Percentiles rank a stretch among this genome's conserved stretches.
Evolutionary conservation across 2,113 vertebrate genomes (phyloP).

Genomic region (Meriones unguiculatus): DNA sequence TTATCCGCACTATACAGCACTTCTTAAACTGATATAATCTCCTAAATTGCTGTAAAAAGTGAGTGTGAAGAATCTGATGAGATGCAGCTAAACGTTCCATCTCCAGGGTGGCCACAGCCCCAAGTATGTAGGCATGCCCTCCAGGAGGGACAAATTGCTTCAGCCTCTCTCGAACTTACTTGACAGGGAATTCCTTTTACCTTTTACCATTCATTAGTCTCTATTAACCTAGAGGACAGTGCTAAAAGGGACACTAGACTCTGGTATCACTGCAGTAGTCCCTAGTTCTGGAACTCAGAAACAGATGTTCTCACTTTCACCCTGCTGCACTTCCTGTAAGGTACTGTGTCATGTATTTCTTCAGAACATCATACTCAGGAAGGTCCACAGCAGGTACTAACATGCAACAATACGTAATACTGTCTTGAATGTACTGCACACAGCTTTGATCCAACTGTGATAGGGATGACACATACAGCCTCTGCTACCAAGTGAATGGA

Average conservation of each 20-base stretch:
- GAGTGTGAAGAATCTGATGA: background rate
- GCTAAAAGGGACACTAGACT: background rate
- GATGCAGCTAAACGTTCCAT: background rate
- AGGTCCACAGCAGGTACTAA: background rate
- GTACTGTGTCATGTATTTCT: background rate
- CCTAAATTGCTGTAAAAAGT: background rate
- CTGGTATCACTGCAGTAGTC: background rate
- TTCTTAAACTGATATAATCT: slow-evolving; percentile 10
- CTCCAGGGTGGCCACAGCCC: background rate
- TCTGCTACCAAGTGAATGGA: slow-evolving; percentile 25
- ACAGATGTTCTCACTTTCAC: background rate
- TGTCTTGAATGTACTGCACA: background rate
- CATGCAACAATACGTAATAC: slow-evolving; percentile 2
- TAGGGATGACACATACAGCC: background rate
- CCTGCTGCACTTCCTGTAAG: background rate
- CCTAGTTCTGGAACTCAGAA: background rate
- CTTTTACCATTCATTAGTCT: background rate
- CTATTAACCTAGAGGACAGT: background rate
- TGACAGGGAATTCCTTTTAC: background rate
- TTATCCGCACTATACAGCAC: background rate
- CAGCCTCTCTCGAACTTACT: slow-evolving; percentile 8
- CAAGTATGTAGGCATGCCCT: background rate
- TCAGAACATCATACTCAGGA: background rate
- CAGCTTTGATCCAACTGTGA: background rate
- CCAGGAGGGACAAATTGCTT: background rate